These are phyloP conservation scores for Bagarius yarrelli DNA, from an alignment of 2,113 vertebrate species.

Conservation along the genomic window DNA sequence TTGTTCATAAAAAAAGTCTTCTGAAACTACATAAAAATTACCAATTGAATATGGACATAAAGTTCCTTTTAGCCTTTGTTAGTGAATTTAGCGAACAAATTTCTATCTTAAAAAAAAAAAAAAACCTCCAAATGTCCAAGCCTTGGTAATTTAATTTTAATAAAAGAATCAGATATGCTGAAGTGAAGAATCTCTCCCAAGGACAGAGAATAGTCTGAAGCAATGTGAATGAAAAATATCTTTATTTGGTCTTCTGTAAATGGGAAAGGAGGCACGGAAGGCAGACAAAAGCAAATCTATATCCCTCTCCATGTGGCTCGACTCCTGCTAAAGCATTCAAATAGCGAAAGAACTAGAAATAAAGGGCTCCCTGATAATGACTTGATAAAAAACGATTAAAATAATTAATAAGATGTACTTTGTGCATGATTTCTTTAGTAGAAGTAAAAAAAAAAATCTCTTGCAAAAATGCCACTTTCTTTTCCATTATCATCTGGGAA, in stretches of 20 bases:
- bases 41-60: constrained; percentile 21
- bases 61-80: constrained; percentile 29
- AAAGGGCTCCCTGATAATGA: constrained; percentile 18
- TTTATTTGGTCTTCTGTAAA: constrained; percentile 38
- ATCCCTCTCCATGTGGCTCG: constrained; percentile 28
- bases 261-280: constrained; percentile 14
- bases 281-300: constrained; percentile 31
- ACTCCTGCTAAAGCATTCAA: constrained; percentile 37
- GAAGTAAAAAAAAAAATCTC: background rate
- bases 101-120: constrained; percentile 10
- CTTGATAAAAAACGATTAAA: constrained; percentile 22
- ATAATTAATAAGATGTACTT: constrained; percentile 30
- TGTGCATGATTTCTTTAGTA: constrained; percentile 6
- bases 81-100: constrained; percentile 39
- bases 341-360: constrained; percentile 22
- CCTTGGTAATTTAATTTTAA: constrained; percentile 47
- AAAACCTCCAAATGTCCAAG: constrained; percentile 11
- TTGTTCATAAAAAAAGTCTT: constrained; percentile 38
- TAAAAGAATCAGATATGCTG: constrained; percentile 35
- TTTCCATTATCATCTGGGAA: background rate
- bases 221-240: constrained; percentile 31
- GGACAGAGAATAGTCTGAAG: constrained; percentile 34
- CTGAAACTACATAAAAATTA: constrained; percentile 38
- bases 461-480: background rate
- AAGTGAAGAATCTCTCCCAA: constrained; percentile 41